A percentile compares a stretch with the other conserved stretches of the same genome.
phyloP scores from a whole-genome alignment of 2,113 vertebrate species.

The Psilopsiagon aymara region DNA sequence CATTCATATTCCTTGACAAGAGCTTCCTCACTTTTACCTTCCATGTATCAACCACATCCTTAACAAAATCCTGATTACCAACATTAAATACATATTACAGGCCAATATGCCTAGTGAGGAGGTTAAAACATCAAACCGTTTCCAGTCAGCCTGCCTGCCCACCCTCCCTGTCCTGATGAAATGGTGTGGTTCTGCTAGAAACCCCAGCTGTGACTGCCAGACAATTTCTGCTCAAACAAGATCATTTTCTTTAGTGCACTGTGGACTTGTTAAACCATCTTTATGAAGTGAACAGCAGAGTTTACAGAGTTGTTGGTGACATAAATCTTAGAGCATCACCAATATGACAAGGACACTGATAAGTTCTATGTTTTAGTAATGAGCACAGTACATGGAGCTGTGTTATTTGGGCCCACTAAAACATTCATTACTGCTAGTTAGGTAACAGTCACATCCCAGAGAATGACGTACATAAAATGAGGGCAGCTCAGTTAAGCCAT shows the following conservation, averaged over 20 bases:
- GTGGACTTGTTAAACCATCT: neutral
- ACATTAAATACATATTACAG: neutral
- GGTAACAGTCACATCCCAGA: conserved; percentile 5
- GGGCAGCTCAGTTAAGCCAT: neutral
- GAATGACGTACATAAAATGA: neutral
- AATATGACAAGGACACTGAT: neutral
- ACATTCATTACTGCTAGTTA: conserved; percentile 23
- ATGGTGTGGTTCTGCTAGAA: neutral
- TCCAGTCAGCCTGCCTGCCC: neutral
- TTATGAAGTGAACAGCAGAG: neutral
- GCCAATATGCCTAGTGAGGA: neutral
- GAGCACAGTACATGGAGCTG: neutral
- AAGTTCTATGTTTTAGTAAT: conserved; percentile 29
- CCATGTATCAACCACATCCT: neutral
- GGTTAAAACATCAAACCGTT: neutral
- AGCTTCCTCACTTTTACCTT: neutral
- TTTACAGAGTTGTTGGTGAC: neutral
- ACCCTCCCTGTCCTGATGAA: neutral
- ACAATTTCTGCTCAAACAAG: neutral
- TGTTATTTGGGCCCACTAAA: neutral
- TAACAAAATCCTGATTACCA: neutral
- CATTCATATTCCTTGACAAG: neutral
- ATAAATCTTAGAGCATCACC: neutral
- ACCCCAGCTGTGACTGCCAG: neutral
- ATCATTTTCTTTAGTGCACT: neutral